Evolutionary conservation across 2,888 invertebrate species (phyloP), one percentile per base, ranked within the genome.

Genomic region (Pristionchus exspectatus): DNA sequence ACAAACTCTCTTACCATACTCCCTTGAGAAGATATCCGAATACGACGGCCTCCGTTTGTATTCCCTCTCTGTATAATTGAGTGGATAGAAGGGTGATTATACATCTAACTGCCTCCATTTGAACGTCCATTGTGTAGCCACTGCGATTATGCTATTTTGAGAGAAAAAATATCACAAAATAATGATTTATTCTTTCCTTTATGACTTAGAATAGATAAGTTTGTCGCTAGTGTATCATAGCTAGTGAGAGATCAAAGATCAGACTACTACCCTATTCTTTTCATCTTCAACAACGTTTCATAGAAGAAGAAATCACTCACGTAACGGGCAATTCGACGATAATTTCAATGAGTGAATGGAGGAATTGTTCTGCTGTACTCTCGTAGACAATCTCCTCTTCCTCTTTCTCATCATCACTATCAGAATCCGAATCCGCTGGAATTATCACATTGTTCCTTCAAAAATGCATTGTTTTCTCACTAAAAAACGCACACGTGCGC

Each of bases 271-370:
- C 9, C 21, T 59, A 18, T 18, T 59, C 9, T 56, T 56, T 56
- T 56, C 56, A 59, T 33, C 16, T 54, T 50, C 50, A 12, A n/a
- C n/a, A n/a, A n/a, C n/a, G n/a, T n/a, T n/a, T n/a, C n/a, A 16
- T 12, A 7, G 12, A 18, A 72, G 14, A 30, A 72, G 30, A 33
- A 54, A 72, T 50, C 27, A 96, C 96, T 96, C 94, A 97, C 97
- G 96, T 97, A 12, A 98, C 96, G 38, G 97, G 97, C 44, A 98
- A 97, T 2, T 90, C 97, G 3, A 97, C 97, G 77, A 98, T 96
- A 3, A 98, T 96, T 91, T 97, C 97, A 18, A 97, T 96, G 4
- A 98, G 96, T 0, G 97, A 96, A 92, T 97, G 97, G 90, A 97
- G 96, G 63, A 98, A 96, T 94, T 97, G 96, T 94, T 97, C 97